Base-by-base conservation (phyloP, 2,888 invertebrate species). In the Pardosa pseudoannulata region DNA sequence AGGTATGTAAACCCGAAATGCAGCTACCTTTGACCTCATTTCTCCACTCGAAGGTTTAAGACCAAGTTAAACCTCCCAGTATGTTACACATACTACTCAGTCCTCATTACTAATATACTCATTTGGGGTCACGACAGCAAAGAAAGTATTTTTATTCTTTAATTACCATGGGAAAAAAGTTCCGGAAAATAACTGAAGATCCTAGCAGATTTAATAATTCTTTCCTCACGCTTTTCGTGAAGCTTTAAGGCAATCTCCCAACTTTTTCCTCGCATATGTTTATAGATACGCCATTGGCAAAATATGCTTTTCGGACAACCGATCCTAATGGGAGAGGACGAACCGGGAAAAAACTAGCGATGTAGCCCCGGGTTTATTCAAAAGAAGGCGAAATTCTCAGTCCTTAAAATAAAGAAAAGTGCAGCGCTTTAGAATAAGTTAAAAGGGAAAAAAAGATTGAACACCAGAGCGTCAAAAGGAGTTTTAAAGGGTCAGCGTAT, bases 401-500 rank as follows among this genome's bases (percentile, higher is more conserved):
- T 16, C 11, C 16, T 46, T 46, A 46, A 16, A 13, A 46, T 56
- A 23, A 56, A 11, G 23, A 11, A 23, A 2, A 36, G 23, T 23
- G 56, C 56, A 56, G 36, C 36, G 9, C 9, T 36, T 56, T 23
- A 56, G 23, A 23, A 56, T 23, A 56, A 56, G 36, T n/a, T n/a
- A n/a, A n/a, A n/a, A 46, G 1, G 16, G 16, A 46, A 5, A 36
- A 36, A 36, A 36, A 36, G 11, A 36, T 7, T 7, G 11, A 36
- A 36, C 6, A 11, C 6, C 36, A 11, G 5, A 11, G 6, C 11
- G 11, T 36, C 11, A 11, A 46, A 23, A 23, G 5, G 23, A 56
- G 19, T 56, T 56, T 56, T 56, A 56, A 56, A 56, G 56, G 56
- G 56, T 56, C 56, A 56, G 56, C n/a, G n/a, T 56, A 56, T 56